Evolutionary conservation across 2,113 vertebrate genomes (phyloP), one percentile per base, ranked within the genome.

Genomic region (Jacana jacana): DNA sequence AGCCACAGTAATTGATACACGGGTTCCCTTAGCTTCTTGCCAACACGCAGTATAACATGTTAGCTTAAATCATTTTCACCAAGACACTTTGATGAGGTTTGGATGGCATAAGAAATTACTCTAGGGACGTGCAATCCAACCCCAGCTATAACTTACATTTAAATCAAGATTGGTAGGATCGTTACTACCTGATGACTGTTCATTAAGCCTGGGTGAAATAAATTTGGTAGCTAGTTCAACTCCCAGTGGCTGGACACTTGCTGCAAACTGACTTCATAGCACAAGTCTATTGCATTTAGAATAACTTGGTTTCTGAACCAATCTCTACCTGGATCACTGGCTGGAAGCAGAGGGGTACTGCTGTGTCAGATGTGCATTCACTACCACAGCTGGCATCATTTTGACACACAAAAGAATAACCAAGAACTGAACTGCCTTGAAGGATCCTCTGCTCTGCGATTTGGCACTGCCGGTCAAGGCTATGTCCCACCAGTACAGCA

Each of bases 131-230:
- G 55, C 65, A 91, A 81, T 22, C 65, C 90, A 84, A 46, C 44
- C 19, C 54, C 55, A 52, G 61, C 81, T 72, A 8, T 60, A 81
- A 51, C 25, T 81, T 76, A 28, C 10, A 35, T 76, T 88, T 72
- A 48, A 89, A 82, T 66, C 94, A 81, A 90, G 78, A 84, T 72
- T 37, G 57, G 89, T 87, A 86, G 63, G 49, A 87, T 84, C 72
- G 46, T 61, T 91, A 46, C 79, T 81, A 78, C 68, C 88, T 91
- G 93, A 89, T 37, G 76, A 28, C 42, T 88, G 70, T 57, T 94
- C 84, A 35, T 82, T 66, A 55, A 80, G 51, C 35, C 82, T 90
- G n/a, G 51, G 15, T 71, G 49, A 94, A 71, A 84, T 44, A 87
- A 93, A 81, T 52, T 49, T 93, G 54, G 24, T 65, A 86, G 72